A percentile compares a stretch with the other conserved stretches of the same genome.
Conservation (phyloP, 2,113 vertebrate genomes). For the Plecturocebus donacophilus region DNA sequence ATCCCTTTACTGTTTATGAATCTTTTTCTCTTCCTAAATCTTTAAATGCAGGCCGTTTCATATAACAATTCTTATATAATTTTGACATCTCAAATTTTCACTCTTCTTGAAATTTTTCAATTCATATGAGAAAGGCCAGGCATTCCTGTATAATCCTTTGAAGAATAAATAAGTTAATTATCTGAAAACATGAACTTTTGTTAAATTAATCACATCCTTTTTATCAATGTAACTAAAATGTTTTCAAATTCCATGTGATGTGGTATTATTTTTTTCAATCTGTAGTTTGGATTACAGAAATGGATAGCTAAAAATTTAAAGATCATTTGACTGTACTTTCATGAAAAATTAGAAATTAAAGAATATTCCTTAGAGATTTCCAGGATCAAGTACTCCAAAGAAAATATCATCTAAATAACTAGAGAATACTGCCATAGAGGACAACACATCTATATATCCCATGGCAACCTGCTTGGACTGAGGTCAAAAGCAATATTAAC, state of each 20-base stretch:
- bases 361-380: slow-evolving; percentile 74
- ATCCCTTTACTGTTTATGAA: neutral
- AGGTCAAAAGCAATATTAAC: slow-evolving; percentile 67
- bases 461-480: slow-evolving; percentile 62
- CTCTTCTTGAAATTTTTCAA: slow-evolving; percentile 78
- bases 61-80: slow-evolving; percentile 19
- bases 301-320: slow-evolving; percentile 65
- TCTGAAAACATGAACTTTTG: slow-evolving; percentile 78
- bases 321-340: slow-evolving; percentile 74
- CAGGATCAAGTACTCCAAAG: slow-evolving; percentile 76
- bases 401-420: slow-evolving; percentile 63
- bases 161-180: slow-evolving; percentile 78
- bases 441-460: slow-evolving; percentile 62
- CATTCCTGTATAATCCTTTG: slow-evolving; percentile 77
- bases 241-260: slow-evolving; percentile 79
- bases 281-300: slow-evolving; percentile 78
- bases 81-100: slow-evolving; percentile 72
- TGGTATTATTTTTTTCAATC: slow-evolving; percentile 67
- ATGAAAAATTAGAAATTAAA: slow-evolving; percentile 81
- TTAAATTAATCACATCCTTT: slow-evolving; percentile 76
- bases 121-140: slow-evolving; percentile 77
- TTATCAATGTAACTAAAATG: slow-evolving; percentile 72
- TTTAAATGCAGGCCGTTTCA: slow-evolving; percentile 26
- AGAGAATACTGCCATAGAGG: slow-evolving; percentile 66
- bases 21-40: neutral